These are phyloP conservation scores for Adoxophyes honmai DNA, from an alignment of 1,140 invertebrate genomes.

Conservation along the genomic window DNA sequence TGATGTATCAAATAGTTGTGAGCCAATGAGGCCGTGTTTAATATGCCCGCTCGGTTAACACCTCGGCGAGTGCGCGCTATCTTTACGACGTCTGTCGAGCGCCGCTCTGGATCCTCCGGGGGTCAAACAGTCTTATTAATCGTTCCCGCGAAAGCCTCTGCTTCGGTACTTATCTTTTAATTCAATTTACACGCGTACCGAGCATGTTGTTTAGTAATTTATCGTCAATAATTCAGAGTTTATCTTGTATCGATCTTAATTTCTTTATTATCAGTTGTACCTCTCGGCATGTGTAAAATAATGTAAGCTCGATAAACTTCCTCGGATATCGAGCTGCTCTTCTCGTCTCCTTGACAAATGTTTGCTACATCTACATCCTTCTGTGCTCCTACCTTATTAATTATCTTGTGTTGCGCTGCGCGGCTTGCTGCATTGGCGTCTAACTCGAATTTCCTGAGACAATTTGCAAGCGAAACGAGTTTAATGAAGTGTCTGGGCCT, in stretches of 20 bases:
- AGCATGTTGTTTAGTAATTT: conserved; percentile 61
- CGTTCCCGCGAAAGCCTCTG: conserved; percentile 48
- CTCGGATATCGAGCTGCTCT: background rate
- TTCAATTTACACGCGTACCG: conserved; percentile 65
- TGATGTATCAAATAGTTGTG: conserved; percentile 3
- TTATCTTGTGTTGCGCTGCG: background rate
- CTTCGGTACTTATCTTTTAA: conserved; percentile 67
- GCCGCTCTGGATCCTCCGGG: conserved; percentile 26
- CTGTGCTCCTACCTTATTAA: conserved; percentile 2
- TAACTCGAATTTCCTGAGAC: conserved; percentile 2
- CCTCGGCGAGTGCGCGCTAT: conserved; percentile 41
- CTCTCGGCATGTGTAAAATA: conserved; percentile 12
- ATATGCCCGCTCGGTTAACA: conserved; percentile 40
- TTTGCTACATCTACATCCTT: background rate
- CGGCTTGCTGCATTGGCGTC: background rate
- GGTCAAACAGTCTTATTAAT: conserved; percentile 57
- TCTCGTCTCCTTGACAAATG: background rate
- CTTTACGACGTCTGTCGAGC: conserved; percentile 21
- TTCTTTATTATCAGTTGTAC: conserved; percentile 56
- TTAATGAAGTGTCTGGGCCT: conserved; percentile 31
- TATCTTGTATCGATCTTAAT: conserved; percentile 62
- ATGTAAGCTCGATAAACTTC: background rate
- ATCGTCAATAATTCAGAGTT: conserved; percentile 47
- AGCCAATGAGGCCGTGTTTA: conserved; percentile 17
- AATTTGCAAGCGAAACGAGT: conserved; percentile 26